phyloP scores from a whole-genome alignment of 2,888 invertebrate genomes.

The Cephus pulcher region DNA sequence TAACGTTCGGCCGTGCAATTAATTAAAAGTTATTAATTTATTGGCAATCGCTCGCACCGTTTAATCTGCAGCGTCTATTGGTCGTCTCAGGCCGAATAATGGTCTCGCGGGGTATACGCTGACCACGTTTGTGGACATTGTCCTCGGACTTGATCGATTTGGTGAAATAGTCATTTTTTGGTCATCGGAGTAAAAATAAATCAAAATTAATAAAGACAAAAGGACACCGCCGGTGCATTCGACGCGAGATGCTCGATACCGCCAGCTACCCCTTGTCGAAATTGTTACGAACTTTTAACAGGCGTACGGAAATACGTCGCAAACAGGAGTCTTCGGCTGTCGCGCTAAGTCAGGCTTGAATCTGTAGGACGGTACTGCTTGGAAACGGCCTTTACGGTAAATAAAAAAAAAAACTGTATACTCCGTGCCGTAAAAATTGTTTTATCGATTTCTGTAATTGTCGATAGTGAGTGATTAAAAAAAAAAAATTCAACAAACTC shows the following conservation, averaged over 20 bases:
- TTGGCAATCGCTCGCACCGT: too few species aligned
- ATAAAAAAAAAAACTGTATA: neutral
- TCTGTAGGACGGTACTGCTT: neutral
- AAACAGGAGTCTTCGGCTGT: neutral
- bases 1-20: too few species aligned
- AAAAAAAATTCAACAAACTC: neutral
- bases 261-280: neutral
- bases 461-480: neutral
- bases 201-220: neutral
- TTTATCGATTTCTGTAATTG: neutral
- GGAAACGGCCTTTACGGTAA: neutral
- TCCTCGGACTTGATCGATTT: neutral
- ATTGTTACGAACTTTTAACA: neutral
- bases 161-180: neutral
- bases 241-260: constrained; percentile 6
- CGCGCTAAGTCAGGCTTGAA: neutral
- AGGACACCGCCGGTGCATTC: neutral
- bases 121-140: neutral
- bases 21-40: too few species aligned
- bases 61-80: too few species aligned
- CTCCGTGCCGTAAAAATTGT: neutral
- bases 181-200: neutral
- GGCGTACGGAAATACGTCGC: neutral
- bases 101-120: neutral
- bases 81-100: neutral